Base-by-base conservation (phyloP, 2,113 vertebrate genomes). In the Amphilophus citrinellus region DNA sequence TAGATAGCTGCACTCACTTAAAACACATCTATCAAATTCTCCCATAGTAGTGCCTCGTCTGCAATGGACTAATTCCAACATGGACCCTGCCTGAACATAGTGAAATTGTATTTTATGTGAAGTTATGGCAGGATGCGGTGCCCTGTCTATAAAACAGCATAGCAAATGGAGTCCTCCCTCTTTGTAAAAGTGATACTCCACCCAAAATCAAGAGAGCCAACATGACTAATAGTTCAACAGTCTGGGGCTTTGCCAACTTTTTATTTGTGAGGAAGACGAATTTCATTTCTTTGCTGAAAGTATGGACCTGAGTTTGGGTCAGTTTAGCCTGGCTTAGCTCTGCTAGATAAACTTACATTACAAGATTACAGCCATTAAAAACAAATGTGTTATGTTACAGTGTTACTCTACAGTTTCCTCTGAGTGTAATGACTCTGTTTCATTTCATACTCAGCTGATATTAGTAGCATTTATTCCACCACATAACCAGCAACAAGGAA, bases 11-110 rank as follows among this genome's bases (percentile, higher is more conserved):
- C 57, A 75, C 53, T 61, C 59, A 82, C 18, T 44, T 79, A 35
- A 17, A 60, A 78, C 80, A 90, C 91, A 90, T 92, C 89, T 84
- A 90, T 93, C 92, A 93, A 94, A 93, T 91, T 90, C 85, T 93
- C 92, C 91, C 75, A 87, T 77, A 77, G 79, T n/a, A 75, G 79
- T 61, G 59, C 75, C 80, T 88, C 53, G 58, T 89, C 84, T 39
- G 58, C 78, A 88, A 76, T 44, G 87, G 88, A 87, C 82, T 85
- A 37, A 92, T 91, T 93, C 92, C 92, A 93, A 93, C 93, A 94
- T 92, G 93, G 85, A 93, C 91, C 92, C 92, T 92, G 87, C 83
- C 80, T 78, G 71, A 90, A 87, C 87, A 87, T 89, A 86, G 87
- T 90, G 68, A 82, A 82, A 78, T 27, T 60, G 87, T 88, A 85